Evolutionary conservation across 2,888 invertebrate species (phyloP), one percentile per base, ranked within the genome.

Genomic region (Eulithis prunata): DNA sequence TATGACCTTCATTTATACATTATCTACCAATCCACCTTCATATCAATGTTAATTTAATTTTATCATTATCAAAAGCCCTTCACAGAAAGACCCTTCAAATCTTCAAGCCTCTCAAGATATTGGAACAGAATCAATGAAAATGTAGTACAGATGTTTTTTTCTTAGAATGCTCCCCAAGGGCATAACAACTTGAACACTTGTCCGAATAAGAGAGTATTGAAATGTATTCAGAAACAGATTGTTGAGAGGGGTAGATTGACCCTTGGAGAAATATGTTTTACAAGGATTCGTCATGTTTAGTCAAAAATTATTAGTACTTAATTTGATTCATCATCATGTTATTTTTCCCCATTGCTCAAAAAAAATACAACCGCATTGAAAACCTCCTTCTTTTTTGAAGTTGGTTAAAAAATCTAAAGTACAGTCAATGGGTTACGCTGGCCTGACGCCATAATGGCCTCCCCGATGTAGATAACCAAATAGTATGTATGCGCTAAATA

Each of bases 151-250:
- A 67, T 66, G 57, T 69, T 66, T 63, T n/a, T 55, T 61, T 71
- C 64, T 64, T 68, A 73, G 14, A 72, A 71, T 59, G 60, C 77
- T 75, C 32, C 78, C 77, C 75, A 63, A 66, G 75, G 76, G 79
- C 71, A 61, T 68, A 69, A 70, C 62, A 71, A 76, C 71, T 70
- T 64, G 71, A 73, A 75, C 76, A 76, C 72, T 71, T 77, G 77
- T 80, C 77, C 77, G 75, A 79, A 74, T 74, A 78, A 74, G 76
- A 75, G 76, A 74, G 72, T 72, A 71, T 72, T 73, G 73, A 77
- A 80, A 79, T 78, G 71, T 77, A 78, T 81, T 82, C 74, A 78
- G 78, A 76, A 81, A 76, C 73, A 77, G 68, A 71, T 68, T 70
- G 71, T 66, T 60, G 53, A 43, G 57, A 65, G 71, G 72, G 73